Evolutionary conservation across 2,113 vertebrate species (phyloP).

Genomic region (Tichodroma muraria): DNA sequence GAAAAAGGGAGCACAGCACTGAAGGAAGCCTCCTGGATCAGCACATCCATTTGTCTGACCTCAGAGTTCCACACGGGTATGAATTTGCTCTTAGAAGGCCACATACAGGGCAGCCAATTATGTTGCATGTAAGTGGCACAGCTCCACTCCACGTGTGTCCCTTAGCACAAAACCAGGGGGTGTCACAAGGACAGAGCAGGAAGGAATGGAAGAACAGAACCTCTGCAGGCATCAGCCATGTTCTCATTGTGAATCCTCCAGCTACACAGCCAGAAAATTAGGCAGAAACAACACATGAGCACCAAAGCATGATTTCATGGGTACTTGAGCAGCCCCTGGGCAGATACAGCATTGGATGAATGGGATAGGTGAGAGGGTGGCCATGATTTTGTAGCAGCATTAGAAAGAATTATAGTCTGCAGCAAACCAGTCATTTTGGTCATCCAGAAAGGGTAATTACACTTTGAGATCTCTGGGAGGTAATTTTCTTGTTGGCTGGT

Average conservation of each 20-base stretch:
- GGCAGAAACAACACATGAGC: not conserved
- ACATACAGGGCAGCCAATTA: not conserved
- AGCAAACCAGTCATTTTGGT: not conserved
- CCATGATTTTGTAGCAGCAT: not conserved
- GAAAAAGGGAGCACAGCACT: not conserved
- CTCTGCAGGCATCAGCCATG: not conserved
- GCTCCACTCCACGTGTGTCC: not conserved
- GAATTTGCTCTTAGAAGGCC: not conserved
- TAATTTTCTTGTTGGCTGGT: not conserved
- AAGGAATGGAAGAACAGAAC: not conserved
- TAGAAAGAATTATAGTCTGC: not conserved
- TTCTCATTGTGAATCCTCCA: not conserved
- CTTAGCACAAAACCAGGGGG: not conserved
- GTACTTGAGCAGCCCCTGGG: not conserved
- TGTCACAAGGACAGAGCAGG: not conserved
- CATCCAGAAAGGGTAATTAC: not conserved
- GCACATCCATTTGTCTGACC: not conserved
- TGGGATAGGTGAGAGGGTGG: not conserved
- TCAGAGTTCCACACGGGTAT: not conserved
- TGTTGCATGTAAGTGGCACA: not conserved
- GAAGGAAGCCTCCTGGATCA: not conserved
- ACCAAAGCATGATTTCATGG: not conserved
- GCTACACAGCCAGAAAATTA: not conserved
- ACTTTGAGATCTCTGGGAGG: not conserved
- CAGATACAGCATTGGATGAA: not conserved